Conservation (phyloP, 2,888 invertebrate genomes). For the Timandra comae region DNA sequence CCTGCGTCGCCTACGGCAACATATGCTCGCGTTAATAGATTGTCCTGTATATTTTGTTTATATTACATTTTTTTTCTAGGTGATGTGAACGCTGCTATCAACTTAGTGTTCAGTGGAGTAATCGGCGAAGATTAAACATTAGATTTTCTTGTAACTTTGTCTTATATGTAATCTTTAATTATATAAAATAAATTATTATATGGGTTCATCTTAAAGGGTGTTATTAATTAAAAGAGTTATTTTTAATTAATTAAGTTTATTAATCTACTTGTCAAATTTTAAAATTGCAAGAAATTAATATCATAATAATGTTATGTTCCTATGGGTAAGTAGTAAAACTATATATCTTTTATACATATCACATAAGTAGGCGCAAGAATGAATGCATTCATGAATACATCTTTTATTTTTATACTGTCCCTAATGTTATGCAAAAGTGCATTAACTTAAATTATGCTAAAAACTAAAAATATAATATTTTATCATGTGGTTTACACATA, state of each 20-base stretch:
- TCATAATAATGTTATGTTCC: not conserved
- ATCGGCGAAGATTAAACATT: constrained; percentile 50
- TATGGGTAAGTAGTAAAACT: constrained; percentile 37
- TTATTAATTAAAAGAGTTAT: no score
- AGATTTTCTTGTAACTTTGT: no score
- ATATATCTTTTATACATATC: constrained; percentile 16
- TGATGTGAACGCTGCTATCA: constrained; percentile 93
- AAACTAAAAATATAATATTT: not conserved
- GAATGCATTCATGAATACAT: constrained; percentile 3
- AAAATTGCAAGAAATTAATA: constrained; percentile 24
- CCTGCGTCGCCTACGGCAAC: no score
- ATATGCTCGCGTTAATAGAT: no score
- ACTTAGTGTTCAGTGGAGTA: constrained; percentile 85
- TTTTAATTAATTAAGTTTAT: constrained; percentile 5
- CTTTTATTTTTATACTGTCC: no score
- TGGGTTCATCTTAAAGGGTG: no score
- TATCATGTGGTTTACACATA: no score
- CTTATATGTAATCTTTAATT: no score
- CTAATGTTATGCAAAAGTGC: constrained; percentile 9
- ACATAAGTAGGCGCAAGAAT: constrained; percentile 17
- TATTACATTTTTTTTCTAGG: constrained; percentile 77
- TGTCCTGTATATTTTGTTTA: no score
- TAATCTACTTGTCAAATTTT: constrained; percentile 41
- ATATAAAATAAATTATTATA: no score
- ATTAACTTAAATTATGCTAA: constrained; percentile 2